phyloP scores from a whole-genome alignment of 2,113 vertebrate genomes.

The Hiodon tergisus region DNA sequence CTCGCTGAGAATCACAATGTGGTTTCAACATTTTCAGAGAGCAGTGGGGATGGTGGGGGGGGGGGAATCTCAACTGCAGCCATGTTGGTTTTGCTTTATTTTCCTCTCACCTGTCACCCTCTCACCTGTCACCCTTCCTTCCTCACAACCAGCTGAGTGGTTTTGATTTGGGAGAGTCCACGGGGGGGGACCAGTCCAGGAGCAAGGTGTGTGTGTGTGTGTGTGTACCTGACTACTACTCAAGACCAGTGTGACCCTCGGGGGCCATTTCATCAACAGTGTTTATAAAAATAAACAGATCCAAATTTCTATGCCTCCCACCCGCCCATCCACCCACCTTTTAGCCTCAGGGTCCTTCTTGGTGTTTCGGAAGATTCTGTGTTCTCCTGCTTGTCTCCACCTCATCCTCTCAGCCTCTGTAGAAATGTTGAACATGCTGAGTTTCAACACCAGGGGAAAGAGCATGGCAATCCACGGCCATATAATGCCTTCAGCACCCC shows the following conservation, averaged over 20 bases:
- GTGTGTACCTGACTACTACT: no score
- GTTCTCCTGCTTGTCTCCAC: no score
- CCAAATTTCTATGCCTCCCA: not conserved
- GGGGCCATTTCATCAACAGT: no score
- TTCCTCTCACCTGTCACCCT: not conserved
- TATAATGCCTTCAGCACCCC: no score
- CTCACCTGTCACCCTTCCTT: not conserved
- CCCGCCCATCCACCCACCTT: no score
- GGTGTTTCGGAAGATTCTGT: no score
- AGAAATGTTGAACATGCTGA: no score
- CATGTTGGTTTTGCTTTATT: not conserved
- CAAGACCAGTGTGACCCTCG: no score
- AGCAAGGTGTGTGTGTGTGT: not conserved
- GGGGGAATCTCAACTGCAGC: not conserved
- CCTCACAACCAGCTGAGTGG: not conserved
- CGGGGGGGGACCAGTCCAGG: not conserved
- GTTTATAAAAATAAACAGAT: not conserved
- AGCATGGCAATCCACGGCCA: not conserved
- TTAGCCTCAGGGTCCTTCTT: no score
- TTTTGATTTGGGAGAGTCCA: not conserved
- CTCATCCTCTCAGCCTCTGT: no score
- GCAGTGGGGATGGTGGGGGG: not conserved
- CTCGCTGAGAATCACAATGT: not conserved
- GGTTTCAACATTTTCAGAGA: constrained; percentile 7
- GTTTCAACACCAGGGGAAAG: no score